phyloP scores from a whole-genome alignment of 2,888 invertebrate genomes.

The Geotrupes spiniger region DNA sequence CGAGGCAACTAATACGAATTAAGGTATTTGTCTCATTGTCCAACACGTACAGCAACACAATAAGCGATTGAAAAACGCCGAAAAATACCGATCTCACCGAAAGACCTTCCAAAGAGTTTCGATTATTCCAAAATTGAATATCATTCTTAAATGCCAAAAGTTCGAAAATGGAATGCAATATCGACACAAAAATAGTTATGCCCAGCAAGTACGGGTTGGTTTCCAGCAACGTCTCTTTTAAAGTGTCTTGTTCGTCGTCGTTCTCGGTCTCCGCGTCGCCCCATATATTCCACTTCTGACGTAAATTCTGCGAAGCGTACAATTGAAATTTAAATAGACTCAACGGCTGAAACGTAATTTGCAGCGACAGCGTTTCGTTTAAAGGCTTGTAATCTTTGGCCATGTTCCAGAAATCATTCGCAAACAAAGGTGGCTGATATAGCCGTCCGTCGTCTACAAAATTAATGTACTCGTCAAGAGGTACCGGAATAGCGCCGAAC shows the following conservation, averaged over 20 bases:
- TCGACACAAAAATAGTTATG: slow-evolving; percentile 86
- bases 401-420: slow-evolving; percentile 99
- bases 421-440: slow-evolving; percentile 91
- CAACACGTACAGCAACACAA: slow-evolving; percentile 93
- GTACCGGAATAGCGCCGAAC: slow-evolving; percentile 85
- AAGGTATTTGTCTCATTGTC: slow-evolving; percentile 99
- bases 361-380: slow-evolving; percentile 71
- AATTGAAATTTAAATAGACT: slow-evolving; percentile 98
- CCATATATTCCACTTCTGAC: slow-evolving; percentile 75
- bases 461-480: slow-evolving; percentile 87
- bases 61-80: slow-evolving; percentile 94
- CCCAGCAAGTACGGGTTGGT: slow-evolving; percentile 95
- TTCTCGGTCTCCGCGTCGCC: slow-evolving; percentile 69
- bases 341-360: slow-evolving; percentile 81
- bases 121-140: slow-evolving; percentile 99
- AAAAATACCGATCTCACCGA: slow-evolving; percentile 98
- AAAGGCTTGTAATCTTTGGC: slow-evolving; percentile 90
- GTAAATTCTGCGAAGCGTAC: slow-evolving; percentile 94
- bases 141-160: slow-evolving; percentile 99
- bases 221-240: slow-evolving; percentile 92
- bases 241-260: slow-evolving; percentile 83
- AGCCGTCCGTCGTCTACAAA: slow-evolving; percentile 82
- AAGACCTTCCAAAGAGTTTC: slow-evolving; percentile 93
- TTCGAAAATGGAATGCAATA: slow-evolving; percentile 97
- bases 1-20: slow-evolving; percentile 89